Percentiles rank a stretch among this genome's conserved stretches.
phyloP scores from a whole-genome alignment of 2,888 invertebrate species.

The Bhutanitis thaidina region DNA sequence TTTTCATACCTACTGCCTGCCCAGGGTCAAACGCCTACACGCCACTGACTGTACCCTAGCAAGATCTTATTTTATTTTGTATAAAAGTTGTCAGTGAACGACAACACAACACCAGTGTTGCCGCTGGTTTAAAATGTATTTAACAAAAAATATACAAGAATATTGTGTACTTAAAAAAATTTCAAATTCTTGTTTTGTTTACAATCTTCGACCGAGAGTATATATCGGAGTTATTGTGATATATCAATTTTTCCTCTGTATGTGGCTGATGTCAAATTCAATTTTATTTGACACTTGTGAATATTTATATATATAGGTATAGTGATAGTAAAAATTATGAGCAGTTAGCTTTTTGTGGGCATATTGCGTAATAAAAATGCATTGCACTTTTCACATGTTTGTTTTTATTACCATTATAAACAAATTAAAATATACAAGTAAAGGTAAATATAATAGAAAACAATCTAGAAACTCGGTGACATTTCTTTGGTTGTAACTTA shows the following conservation, averaged over 20 bases:
- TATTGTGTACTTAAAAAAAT: too few species aligned
- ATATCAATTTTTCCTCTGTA: not conserved
- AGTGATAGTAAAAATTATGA: conserved; percentile 60
- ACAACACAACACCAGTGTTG: too few species aligned
- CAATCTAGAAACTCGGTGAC: not conserved
- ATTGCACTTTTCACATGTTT: conserved; percentile 48
- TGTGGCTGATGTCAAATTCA: not conserved
- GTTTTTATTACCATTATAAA: conserved; percentile 31
- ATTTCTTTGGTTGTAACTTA: conserved; percentile 1
- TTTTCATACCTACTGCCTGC: too few species aligned
- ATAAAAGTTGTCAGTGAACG: too few species aligned
- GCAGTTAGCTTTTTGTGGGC: conserved; percentile 76
- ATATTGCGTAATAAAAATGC: conserved; percentile 72
- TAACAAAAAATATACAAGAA: too few species aligned
- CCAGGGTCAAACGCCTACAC: too few species aligned
- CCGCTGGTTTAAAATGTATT: too few species aligned
- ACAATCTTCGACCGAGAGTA: not conserved
- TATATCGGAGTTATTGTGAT: conserved; percentile 22
- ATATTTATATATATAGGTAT: conserved; percentile 45
- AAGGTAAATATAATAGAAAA: conserved; percentile 6
- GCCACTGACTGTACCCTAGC: too few species aligned
- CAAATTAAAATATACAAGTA: conserved; percentile 17
- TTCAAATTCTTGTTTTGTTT: not conserved
- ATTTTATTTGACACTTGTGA: conserved; percentile 30
- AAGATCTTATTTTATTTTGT: too few species aligned